phyloP scores from a whole-genome alignment of 2,888 invertebrate species.

The Microdon myrmicae region DNA sequence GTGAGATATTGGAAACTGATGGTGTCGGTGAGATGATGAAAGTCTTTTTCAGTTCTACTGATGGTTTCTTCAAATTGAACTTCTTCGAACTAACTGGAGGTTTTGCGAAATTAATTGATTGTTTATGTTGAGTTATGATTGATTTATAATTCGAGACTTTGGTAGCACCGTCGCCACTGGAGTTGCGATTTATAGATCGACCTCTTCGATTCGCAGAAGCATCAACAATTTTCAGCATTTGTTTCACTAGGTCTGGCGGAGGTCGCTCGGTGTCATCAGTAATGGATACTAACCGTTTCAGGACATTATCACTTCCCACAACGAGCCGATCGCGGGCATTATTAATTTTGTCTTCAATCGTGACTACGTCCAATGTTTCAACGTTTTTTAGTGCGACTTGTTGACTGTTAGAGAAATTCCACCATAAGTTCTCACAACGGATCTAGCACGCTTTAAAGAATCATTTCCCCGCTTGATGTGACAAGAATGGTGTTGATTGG shows the following conservation, averaged over 20 bases:
- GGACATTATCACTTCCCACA: conserved; percentile 66
- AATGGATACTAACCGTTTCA: conserved; percentile 73
- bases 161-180: conserved; percentile 71
- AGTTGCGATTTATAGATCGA: conserved; percentile 66
- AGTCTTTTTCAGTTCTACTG: conserved; percentile 6
- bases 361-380: conserved; percentile 54
- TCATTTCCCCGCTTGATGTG: conserved; percentile 71
- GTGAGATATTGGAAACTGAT: conserved; percentile 6
- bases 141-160: conserved; percentile 74
- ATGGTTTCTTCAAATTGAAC: conserved; percentile 15
- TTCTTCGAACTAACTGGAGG: conserved; percentile 64
- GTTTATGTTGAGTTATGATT: conserved; percentile 71
- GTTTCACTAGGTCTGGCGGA: conserved; percentile 88
- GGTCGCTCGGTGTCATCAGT: conserved; percentile 83
- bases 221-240: conserved; percentile 87
- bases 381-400: conserved; percentile 16
- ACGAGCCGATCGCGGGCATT: conserved; percentile 65
- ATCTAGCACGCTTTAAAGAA: conserved; percentile 83
- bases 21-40: conserved; percentile 1
- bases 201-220: conserved; percentile 70
- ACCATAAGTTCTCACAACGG: conserved; percentile 76
- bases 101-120: conserved; percentile 69
- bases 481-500: conserved; percentile 58
- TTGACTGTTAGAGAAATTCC: conserved; percentile 56
- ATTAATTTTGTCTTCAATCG: conserved; percentile 66